Percentiles rank a stretch among this genome's conserved stretches.
Conservation (phyloP, 2,797 vertebrate species). For the Botia kubotai region DNA sequence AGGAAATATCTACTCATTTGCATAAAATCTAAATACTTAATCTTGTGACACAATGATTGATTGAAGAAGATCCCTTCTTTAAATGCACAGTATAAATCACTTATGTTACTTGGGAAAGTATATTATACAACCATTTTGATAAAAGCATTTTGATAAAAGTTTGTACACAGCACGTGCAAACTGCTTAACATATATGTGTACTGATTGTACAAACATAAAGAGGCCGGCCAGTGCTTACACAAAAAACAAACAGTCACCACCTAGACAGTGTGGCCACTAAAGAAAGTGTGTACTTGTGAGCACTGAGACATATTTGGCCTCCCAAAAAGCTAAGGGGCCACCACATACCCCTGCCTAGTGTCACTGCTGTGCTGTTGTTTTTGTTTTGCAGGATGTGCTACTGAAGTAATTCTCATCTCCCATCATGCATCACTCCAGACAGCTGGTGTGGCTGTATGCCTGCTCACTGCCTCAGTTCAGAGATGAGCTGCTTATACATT, state of each 20-base stretch:
- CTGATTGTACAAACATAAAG: background rate
- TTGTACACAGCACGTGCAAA: too few relatives aligned
- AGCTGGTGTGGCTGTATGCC: slow-evolving; percentile 18
- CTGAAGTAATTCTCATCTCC: slow-evolving; percentile 34
- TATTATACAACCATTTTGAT: background rate
- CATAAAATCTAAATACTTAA: slow-evolving; percentile 39
- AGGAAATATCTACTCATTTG: slow-evolving; percentile 21
- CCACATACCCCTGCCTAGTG: slow-evolving; percentile 1
- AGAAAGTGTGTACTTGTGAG: background rate
- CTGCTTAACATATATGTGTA: too few relatives aligned
- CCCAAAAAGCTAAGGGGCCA: slow-evolving; percentile 20
- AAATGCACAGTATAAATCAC: background rate
- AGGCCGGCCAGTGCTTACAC: background rate
- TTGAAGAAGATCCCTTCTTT: background rate
- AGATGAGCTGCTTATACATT: slow-evolving; percentile 11
- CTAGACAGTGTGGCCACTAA: background rate
- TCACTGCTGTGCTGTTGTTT: slow-evolving; percentile 15
- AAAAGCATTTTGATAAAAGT: too few relatives aligned
- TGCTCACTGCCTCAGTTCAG: slow-evolving; percentile 23
- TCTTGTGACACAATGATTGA: slow-evolving; percentile 18
- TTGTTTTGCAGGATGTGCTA: slow-evolving; percentile 41
- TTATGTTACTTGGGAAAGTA: background rate
- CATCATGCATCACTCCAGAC: slow-evolving; percentile 38
- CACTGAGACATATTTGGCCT: slow-evolving; percentile 19
- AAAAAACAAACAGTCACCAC: background rate